These are phyloP conservation scores for Enteromius fasciolatus DNA, from an alignment of 2,797 vertebrate genomes.

Conservation along the genomic window DNA sequence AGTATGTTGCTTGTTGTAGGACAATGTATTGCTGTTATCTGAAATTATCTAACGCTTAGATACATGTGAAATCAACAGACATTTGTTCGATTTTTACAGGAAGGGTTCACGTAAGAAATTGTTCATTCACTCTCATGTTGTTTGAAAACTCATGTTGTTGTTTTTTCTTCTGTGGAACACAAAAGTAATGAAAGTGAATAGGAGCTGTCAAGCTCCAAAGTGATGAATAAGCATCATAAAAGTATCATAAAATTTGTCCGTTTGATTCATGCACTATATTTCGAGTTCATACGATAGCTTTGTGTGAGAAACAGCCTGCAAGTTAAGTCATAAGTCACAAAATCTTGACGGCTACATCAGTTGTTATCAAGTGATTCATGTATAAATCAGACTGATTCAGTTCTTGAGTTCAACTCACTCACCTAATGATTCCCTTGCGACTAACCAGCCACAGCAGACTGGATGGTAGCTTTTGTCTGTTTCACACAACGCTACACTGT, in stretches of 20 bases:
- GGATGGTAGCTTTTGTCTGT: background rate
- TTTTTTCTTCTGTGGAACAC: background rate
- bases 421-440: background rate
- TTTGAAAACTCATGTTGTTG: background rate
- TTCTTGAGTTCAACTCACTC: background rate
- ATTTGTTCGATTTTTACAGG: background rate
- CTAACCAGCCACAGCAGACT: background rate
- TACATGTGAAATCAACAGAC: background rate
- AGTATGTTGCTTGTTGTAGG: background rate
- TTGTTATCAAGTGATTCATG: background rate
- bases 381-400: background rate
- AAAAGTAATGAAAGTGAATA: background rate
- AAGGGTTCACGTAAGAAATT: background rate
- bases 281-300: background rate
- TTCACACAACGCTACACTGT: background rate
- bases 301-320: background rate
- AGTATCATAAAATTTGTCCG: background rate
- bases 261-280: conserved; percentile 7
- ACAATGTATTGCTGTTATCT: background rate
- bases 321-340: conserved; percentile 4
- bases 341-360: background rate
- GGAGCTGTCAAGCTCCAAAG: conserved; percentile 15
- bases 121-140: background rate
- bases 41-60: background rate
- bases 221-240: conserved; percentile 8